phyloP scores from a whole-genome alignment of 2,797 vertebrate genomes.

The Propithecus perrieri region DNA sequence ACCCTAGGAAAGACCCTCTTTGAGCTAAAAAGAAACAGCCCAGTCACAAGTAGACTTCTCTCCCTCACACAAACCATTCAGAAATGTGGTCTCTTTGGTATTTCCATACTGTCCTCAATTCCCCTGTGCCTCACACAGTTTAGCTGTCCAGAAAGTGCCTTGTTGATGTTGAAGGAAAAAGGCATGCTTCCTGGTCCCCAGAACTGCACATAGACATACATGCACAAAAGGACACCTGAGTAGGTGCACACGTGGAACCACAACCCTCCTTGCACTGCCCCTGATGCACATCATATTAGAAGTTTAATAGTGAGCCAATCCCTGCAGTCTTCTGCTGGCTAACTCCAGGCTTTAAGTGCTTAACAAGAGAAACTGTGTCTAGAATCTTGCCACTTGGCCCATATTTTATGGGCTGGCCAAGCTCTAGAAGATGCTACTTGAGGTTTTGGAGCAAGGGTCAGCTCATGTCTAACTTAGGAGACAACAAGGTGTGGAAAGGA shows the following conservation, averaged over 20 bases:
- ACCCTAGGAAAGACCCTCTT: neutral
- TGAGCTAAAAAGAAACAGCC: neutral
- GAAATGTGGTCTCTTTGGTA: neutral
- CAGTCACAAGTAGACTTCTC: neutral
- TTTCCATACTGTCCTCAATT: neutral
- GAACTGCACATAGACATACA: neutral
- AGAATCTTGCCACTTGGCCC: neutral
- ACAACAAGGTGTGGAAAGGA: neutral
- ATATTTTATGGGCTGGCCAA: neutral
- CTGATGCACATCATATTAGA: neutral
- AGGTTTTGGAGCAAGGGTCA: neutral
- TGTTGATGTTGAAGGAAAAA: neutral
- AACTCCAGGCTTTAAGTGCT: neutral
- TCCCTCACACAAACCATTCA: neutral
- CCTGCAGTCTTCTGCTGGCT: neutral
- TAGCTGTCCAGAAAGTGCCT: neutral
- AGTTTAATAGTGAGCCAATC: neutral
- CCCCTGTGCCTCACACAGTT: neutral
- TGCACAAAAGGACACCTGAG: neutral
- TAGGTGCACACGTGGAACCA: neutral
- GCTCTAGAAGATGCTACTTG: neutral
- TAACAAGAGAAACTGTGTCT: neutral
- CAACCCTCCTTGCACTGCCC: neutral
- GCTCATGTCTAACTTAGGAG: neutral
- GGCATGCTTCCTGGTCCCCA: neutral